Conservation (phyloP, 2,797 vertebrate genomes). For the Syndactyla subalaris region DNA sequence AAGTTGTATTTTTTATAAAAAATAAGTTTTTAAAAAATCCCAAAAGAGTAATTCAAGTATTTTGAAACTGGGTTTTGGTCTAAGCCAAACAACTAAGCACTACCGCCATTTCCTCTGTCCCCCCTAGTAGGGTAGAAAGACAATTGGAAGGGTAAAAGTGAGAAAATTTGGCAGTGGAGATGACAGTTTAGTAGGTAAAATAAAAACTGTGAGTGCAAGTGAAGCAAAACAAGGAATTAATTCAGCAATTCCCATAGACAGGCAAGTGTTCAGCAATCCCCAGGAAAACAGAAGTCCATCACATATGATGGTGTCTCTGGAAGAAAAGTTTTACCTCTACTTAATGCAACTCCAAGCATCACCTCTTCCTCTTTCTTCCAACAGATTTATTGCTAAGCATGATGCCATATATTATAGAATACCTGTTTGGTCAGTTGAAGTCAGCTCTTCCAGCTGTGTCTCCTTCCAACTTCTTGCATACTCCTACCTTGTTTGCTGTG, state of each 20-base stretch:
- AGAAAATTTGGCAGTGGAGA: no score
- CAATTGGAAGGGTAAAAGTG: not conserved
- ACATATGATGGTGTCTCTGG: rapidly evolving
- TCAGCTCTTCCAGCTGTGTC: not conserved
- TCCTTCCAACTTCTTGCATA: not conserved
- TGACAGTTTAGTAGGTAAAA: not conserved
- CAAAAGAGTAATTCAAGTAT: not conserved
- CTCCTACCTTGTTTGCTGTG: rapidly evolving
- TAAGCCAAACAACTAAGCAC: not conserved
- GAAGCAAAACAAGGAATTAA: not conserved
- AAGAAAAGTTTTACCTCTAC: not conserved
- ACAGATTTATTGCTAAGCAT: not conserved
- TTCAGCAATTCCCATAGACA: not conserved
- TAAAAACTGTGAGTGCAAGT: not conserved
- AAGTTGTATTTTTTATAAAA: not conserved
- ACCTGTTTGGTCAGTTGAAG: not conserved
- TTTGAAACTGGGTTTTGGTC: not conserved
- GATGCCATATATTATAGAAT: not conserved
- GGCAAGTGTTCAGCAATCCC: not conserved
- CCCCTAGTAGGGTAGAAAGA: not conserved
- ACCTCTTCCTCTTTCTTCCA: not conserved
- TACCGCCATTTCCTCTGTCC: rapidly evolving
- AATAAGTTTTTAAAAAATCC: not conserved
- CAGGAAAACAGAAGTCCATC: not conserved
- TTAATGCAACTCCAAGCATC: not conserved